phyloP scores from a whole-genome alignment of 2,888 invertebrate genomes.

The Aphrophora alni region DNA sequence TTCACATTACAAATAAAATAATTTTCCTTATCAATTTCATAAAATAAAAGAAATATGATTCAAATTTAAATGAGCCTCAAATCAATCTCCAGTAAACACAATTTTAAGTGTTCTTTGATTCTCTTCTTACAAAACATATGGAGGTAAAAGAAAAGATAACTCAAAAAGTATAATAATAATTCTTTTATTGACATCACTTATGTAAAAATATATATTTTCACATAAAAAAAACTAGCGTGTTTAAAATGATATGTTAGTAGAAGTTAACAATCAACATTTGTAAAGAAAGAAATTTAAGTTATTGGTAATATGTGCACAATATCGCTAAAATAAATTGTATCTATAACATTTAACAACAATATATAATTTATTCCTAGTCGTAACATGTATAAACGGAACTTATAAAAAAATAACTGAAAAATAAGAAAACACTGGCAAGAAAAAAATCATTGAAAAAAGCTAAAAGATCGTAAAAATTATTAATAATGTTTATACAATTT shows the following conservation, averaged over 20 bases:
- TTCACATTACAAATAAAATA: no score
- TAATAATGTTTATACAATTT: background rate
- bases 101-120: no score
- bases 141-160: no score
- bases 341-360: slow-evolving; percentile 37
- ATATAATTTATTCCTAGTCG: slow-evolving; percentile 37
- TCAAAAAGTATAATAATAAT: background rate
- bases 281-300: slow-evolving; percentile 30
- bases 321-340: slow-evolving; percentile 32
- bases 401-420: background rate
- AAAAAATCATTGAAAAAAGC: background rate
- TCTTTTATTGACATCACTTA: slow-evolving; percentile 35
- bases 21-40: no score
- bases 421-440: slow-evolving; percentile 3
- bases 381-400: slow-evolving; percentile 5
- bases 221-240: slow-evolving; percentile 16
- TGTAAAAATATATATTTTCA: slow-evolving; percentile 37
- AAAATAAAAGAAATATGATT: no score
- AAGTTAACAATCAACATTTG: slow-evolving; percentile 37
- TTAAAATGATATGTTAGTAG: slow-evolving; percentile 36
- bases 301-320: slow-evolving; percentile 25
- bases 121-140: no score
- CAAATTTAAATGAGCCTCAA: no score
- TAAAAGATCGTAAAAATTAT: background rate
- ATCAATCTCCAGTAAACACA: no score